These are phyloP conservation scores for Silvanus unidentatus DNA, from an alignment of 2,888 invertebrate genomes.

Conservation along the genomic window DNA sequence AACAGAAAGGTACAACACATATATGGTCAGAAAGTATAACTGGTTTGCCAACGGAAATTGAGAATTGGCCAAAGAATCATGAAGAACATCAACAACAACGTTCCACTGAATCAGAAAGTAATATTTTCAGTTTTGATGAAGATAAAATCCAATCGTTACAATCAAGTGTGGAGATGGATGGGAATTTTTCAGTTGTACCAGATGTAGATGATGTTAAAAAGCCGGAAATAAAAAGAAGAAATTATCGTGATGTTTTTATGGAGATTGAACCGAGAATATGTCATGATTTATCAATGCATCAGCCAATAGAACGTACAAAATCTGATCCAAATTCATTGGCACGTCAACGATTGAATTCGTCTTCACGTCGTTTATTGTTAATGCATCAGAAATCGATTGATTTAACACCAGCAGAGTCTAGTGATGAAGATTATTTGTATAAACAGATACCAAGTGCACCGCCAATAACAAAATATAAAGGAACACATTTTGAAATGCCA, in stretches of 20 bases:
- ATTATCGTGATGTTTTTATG: conserved; percentile 46
- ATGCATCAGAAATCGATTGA: conserved; percentile 86
- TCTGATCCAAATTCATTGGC: conserved; percentile 79
- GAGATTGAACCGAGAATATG: conserved; percentile 64
- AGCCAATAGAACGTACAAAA: conserved; percentile 76
- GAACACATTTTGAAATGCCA: conserved; percentile 45
- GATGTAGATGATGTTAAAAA: conserved; percentile 32
- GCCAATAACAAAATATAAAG: conserved; percentile 59
- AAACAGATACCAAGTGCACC: conserved; percentile 69
- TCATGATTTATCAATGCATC: conserved; percentile 50
- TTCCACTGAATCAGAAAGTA: conserved; percentile 64
- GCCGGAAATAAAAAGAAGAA: conserved; percentile 33
- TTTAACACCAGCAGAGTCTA: conserved; percentile 76
- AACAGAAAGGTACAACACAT: conserved; percentile 41
- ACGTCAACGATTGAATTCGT: conserved; percentile 65
- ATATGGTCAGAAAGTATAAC: conserved; percentile 55
- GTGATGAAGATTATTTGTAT: conserved; percentile 75
- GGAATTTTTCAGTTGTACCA: conserved; percentile 38
- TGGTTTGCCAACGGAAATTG: conserved; percentile 51
- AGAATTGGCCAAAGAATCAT: conserved; percentile 37
- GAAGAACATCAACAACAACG: conserved; percentile 46
- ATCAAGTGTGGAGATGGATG: conserved; percentile 44
- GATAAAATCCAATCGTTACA: conserved; percentile 68
- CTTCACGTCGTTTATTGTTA: conserved; percentile 67
- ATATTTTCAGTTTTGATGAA: conserved; percentile 70